Evolutionary conservation across 2,797 vertebrate genomes (phyloP).

Genomic region (Streptopelia turtur): DNA sequence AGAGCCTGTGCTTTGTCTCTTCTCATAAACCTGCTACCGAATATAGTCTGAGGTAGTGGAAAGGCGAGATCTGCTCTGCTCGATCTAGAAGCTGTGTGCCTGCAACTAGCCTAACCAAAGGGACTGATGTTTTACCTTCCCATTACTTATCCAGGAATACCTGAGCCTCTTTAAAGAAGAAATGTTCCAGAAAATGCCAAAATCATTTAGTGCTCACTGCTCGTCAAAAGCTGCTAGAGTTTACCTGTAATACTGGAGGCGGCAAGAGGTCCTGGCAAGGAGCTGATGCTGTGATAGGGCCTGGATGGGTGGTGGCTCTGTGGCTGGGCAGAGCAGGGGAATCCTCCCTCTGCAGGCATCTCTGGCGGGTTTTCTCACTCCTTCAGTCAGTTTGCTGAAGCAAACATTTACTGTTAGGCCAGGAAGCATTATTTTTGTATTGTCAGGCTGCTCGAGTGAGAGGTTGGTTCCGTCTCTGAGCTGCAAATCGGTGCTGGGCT

Average conservation of each 20-base stretch:
- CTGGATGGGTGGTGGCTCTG: neutral
- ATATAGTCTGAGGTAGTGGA: neutral
- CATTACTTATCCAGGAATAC: neutral
- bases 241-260: neutral
- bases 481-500: accelerated
- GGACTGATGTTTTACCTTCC: neutral
- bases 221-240: neutral
- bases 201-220: neutral
- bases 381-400: neutral
- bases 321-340: neutral
- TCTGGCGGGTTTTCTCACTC: neutral
- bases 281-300: neutral
- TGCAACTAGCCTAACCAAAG: neutral
- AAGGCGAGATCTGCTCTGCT: neutral
- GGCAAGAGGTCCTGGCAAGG: neutral
- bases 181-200: neutral
- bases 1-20: neutral
- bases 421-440: neutral
- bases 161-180: neutral
- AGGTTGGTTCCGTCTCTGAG: neutral
- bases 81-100: neutral
- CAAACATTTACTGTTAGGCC: neutral
- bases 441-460: neutral
- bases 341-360: neutral
- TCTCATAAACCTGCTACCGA: neutral